These are phyloP conservation scores for Dyspetes luteomarginatus DNA, from an alignment of 2,888 invertebrate species.

Conservation along the genomic window DNA sequence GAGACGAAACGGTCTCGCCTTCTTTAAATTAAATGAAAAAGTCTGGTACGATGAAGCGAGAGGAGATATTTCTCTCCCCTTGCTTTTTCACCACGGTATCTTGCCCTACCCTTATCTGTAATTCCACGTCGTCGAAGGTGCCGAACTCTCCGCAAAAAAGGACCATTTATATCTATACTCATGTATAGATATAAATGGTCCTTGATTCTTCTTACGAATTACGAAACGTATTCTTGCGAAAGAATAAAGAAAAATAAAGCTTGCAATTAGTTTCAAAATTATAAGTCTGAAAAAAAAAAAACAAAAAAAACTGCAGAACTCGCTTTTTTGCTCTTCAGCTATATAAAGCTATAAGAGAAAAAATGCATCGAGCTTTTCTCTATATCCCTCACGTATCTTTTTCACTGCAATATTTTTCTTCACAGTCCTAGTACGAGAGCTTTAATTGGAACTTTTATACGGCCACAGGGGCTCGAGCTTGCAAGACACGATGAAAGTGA, in stretches of 20 bases:
- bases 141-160: no score
- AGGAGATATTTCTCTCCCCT: slow-evolving; percentile 2
- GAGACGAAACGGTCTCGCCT: slow-evolving; percentile 22
- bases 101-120: slow-evolving; percentile 12
- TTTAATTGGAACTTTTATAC: slow-evolving; percentile 60
- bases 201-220: no score
- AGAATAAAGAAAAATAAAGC: no score
- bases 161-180: no score
- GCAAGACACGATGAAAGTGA: slow-evolving; percentile 41
- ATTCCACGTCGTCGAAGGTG: slow-evolving; percentile 24
- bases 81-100: neutral
- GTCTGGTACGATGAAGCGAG: slow-evolving; percentile 34
- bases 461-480: slow-evolving; percentile 23
- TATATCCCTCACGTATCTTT: neutral
- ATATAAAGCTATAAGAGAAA: neutral
- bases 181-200: no score
- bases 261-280: no score
- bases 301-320: no score
- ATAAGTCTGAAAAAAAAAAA: no score
- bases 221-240: no score
- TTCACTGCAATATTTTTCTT: neutral
- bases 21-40: slow-evolving; percentile 64
- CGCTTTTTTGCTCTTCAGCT: no score
- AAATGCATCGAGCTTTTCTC: slow-evolving; percentile 5
- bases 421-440: neutral